phyloP scores from a whole-genome alignment of 2,113 vertebrate genomes.

The Ceuthmochares aereus region DNA sequence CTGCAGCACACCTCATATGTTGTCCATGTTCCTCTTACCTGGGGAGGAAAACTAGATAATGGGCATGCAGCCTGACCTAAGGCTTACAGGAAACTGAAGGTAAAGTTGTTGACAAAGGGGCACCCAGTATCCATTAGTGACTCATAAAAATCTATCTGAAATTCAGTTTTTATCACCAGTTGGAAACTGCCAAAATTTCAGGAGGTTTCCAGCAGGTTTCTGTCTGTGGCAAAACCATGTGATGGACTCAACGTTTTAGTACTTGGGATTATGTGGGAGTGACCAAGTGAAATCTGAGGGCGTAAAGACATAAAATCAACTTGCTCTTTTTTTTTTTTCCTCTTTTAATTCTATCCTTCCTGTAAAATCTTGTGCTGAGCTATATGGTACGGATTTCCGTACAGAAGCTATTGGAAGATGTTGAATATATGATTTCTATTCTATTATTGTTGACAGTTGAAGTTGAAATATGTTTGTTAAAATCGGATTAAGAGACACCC shows the following conservation, averaged over 20 bases:
- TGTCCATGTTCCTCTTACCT: not conserved
- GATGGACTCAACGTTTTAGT: not conserved
- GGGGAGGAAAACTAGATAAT: not conserved
- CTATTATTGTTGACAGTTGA: not conserved
- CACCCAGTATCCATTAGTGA: not conserved
- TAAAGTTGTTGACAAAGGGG: not conserved
- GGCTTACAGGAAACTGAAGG: rapidly evolving
- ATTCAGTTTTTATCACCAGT: not conserved
- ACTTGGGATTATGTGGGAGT: not conserved
- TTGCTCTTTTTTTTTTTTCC: not conserved
- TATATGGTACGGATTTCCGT: not conserved
- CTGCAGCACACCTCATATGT: rapidly evolving
- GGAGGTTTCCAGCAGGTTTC: not conserved
- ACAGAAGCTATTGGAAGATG: not conserved
- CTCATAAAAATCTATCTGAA: not conserved
- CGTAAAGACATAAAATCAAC: not conserved
- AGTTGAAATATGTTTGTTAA: not conserved
- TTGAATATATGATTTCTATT: not conserved
- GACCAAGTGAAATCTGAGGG: not conserved
- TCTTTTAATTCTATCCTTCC: not conserved
- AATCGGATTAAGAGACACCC: not conserved
- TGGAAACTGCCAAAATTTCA: not conserved
- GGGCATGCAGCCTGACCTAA: not conserved
- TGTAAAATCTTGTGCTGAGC: not conserved
- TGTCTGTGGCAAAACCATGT: not conserved